Base-by-base conservation (phyloP, 2,797 vertebrate species). In the Tadarida brasiliensis region DNA sequence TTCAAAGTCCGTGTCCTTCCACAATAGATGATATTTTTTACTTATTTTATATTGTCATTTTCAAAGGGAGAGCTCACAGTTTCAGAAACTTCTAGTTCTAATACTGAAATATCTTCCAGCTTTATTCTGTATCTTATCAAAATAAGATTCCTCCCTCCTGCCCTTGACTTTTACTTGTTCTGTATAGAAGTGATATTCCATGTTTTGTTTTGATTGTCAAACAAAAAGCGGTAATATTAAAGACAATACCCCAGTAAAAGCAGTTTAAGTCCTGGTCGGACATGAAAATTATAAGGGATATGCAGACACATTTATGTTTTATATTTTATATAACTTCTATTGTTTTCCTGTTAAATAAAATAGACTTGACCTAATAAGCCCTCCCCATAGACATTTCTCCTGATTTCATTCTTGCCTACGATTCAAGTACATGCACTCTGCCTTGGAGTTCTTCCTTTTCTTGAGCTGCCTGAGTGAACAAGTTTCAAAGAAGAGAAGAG, bases 401-500 rank as follows among this genome's bases (percentile, higher is more conserved):
- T 44, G 33, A 86, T 47, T 82, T 86, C 73, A 78, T 57, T 94
- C 74, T 97, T 90, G 68, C n/a, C 33, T 87, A 90, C 92, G 68
- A 92, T 95, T 93, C 54, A 82, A 96, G 81, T 90, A 47, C 11
- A 11, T 28, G 17, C 39, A 61, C 90, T 96, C 57, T 56, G 61
- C 65, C 47, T 87, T 95, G 44, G 63, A 97, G 83, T 81, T 97
- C 86, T 94, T 94, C 90, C 88, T 96, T 96, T 91, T 28, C 71
- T 87, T 90, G 70, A 96, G 35, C 11, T 87, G 70, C 59, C 33
- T 94, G 85, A 95, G 90, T 82, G 81, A 92, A 92, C 82, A 73
- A 30, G 93, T 95, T 91, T 97, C 54, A 94, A 91, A 84, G 56
- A 92, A 67, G 83, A 94, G 80, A 94, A 92, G 61, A 91, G 80